Evolutionary conservation across 1,140 invertebrate species (phyloP).

Genomic region (Aphaenogaster rudis): DNA sequence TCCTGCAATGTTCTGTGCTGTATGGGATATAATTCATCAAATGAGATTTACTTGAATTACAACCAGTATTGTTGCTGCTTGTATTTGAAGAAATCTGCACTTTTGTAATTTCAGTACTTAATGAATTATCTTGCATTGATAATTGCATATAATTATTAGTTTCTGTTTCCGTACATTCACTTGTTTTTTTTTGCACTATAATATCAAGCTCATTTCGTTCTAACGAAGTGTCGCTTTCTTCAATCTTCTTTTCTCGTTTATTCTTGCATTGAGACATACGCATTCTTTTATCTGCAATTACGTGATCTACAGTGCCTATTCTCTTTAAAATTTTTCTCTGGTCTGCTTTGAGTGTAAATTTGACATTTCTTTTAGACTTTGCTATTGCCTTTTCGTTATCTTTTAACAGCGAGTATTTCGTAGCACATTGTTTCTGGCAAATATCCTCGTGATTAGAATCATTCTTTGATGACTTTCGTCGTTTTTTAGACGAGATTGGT

Average conservation of each 20-base stretch:
- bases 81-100: not conserved
- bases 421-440: slow-evolving; percentile 72
- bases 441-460: slow-evolving; percentile 78
- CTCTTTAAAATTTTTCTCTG: slow-evolving; percentile 75
- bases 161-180: slow-evolving; percentile 36
- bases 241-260: slow-evolving; percentile 80
- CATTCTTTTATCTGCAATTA: slow-evolving; percentile 66
- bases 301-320: slow-evolving; percentile 34
- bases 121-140: slow-evolving; percentile 57
- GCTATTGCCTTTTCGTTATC: slow-evolving; percentile 78
- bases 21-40: not conserved
- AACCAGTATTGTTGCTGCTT: slow-evolving; percentile 43
- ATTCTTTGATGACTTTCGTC: slow-evolving; percentile 83
- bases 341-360: slow-evolving; percentile 81
- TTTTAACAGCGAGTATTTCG: slow-evolving; percentile 81
- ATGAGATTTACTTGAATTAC: slow-evolving; percentile 70
- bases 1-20: too few relatives aligned
- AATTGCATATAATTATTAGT: slow-evolving; percentile 29
- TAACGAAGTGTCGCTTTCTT: slow-evolving; percentile 73
- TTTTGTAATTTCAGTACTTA: slow-evolving; percentile 21
- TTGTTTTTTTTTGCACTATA: not conserved
- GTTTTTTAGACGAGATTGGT: slow-evolving; percentile 75
- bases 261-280: slow-evolving; percentile 74
- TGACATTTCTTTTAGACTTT: slow-evolving; percentile 77
- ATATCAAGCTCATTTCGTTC: slow-evolving; percentile 58